Conservation (phyloP, 2,888 invertebrate species). For the Odiellus spinosus region DNA sequence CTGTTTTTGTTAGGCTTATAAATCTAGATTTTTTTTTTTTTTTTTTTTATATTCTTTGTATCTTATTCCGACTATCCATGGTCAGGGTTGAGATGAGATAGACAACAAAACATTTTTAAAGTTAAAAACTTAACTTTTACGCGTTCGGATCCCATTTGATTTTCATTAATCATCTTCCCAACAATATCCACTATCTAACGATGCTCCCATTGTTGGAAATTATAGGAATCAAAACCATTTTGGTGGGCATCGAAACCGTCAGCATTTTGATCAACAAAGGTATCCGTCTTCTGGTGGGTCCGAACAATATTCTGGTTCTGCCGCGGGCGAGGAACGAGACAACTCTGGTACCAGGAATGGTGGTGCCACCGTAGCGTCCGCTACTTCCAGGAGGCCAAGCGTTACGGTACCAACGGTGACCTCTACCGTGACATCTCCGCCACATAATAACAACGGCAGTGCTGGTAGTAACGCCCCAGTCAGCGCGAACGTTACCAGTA, state of each 20-base stretch:
- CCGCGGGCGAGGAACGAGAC: conserved; percentile 12
- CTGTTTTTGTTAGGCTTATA: too few relatives aligned
- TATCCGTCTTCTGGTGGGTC: conserved; percentile 10
- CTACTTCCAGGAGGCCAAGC: conserved; percentile 11
- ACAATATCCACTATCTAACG: too few relatives aligned
- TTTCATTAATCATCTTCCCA: conserved; percentile 2
- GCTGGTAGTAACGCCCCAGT: conserved; percentile 23
- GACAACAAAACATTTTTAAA: too few relatives aligned
- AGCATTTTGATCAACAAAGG: conserved; percentile 17
- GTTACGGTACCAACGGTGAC: conserved; percentile 8
- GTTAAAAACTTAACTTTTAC: too few relatives aligned
- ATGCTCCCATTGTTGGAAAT: neutral
- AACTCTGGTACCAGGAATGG: too few relatives aligned
- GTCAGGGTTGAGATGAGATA: too few relatives aligned
- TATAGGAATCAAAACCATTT: conserved; percentile 20
- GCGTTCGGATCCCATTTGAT: too few relatives aligned
- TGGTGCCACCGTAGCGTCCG: conserved; percentile 3
- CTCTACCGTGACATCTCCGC: conserved; percentile 13
- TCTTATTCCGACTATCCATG: too few relatives aligned
- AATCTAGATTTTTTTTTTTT: too few relatives aligned
- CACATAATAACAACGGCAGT: conserved; percentile 10
- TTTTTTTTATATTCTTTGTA: too few relatives aligned
- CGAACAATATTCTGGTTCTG: conserved; percentile 9
- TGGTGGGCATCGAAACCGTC: conserved; percentile 20
- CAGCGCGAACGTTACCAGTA: conserved; percentile 24